Evolutionary conservation across 2,797 vertebrate species (phyloP).

Genomic region (Hypotaenidia philippensis): DNA sequence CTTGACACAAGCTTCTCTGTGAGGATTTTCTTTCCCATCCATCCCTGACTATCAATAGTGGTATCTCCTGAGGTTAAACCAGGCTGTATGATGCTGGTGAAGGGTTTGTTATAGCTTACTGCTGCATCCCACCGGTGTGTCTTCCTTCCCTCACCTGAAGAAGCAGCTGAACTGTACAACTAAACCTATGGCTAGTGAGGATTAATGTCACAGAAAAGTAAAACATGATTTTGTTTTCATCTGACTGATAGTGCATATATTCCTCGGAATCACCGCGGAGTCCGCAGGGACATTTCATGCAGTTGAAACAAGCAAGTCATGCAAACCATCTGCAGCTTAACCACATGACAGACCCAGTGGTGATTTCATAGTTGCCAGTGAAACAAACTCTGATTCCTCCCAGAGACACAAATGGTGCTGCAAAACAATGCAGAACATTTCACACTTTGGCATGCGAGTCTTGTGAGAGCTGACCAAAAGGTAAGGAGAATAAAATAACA

Average conservation of each 20-base stretch:
- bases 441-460: slow-evolving; percentile 9
- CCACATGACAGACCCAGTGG: slow-evolving; percentile 71
- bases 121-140: not conserved
- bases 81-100: not conserved
- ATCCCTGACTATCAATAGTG: not conserved
- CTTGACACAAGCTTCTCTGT: not conserved
- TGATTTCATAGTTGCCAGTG: slow-evolving; percentile 75
- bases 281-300: slow-evolving; percentile 70
- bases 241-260: slow-evolving; percentile 58
- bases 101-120: not conserved
- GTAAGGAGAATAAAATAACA: not conserved
- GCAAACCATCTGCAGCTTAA: slow-evolving; percentile 74
- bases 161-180: not conserved
- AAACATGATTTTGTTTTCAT: slow-evolving; percentile 69
- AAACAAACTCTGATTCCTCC: slow-evolving; percentile 66
- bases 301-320: slow-evolving; percentile 65
- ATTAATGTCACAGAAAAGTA: slow-evolving; percentile 63
- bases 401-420: slow-evolving; percentile 65
- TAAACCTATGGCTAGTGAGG: slow-evolving; percentile 31
- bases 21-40: not conserved
- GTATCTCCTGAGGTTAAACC: not conserved
- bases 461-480: slow-evolving; percentile 46
- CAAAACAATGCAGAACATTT: slow-evolving; percentile 56
- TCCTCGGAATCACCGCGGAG: slow-evolving; percentile 54
- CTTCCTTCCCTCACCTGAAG: not conserved